These are phyloP conservation scores for Polypterus bichir DNA, from an alignment of 2,113 vertebrate species.

Conservation along the genomic window DNA sequence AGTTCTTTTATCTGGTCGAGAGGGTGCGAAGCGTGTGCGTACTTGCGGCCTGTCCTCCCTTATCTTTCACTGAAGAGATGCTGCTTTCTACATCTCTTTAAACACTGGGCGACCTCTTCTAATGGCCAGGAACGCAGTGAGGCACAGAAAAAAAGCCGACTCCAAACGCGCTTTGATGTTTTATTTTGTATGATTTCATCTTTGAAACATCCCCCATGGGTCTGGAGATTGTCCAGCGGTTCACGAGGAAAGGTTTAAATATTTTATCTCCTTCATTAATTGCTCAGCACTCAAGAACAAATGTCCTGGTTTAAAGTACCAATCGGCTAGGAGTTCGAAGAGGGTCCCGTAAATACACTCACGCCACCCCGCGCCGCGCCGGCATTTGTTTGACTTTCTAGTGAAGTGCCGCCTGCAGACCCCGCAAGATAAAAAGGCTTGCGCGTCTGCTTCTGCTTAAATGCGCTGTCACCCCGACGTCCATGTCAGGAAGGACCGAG, in stretches of 20 bases:
- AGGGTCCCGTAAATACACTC: no score
- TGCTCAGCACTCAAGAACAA: not conserved
- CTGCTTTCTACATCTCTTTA: not conserved
- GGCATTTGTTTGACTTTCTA: no score
- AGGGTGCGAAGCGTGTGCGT: conserved; percentile 1
- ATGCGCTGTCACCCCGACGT: no score
- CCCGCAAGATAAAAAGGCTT: no score
- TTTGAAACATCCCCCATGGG: not conserved
- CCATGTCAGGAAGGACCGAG: no score
- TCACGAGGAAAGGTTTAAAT: not conserved
- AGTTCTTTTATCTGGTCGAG: conserved; percentile 1
- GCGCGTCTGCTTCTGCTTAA: no score
- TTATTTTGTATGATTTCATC: not conserved
- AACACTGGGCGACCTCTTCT: not conserved
- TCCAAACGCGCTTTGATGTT: no score
- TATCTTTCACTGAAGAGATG: not conserved
- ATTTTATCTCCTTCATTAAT: not conserved
- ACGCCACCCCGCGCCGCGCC: no score
- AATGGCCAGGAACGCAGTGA: not conserved
- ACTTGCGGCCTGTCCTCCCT: conserved; percentile 6
- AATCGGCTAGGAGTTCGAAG: no score
- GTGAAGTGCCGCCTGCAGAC: no score
- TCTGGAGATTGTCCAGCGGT: not conserved
- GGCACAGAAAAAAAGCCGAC: no score
- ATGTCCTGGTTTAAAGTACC: no score